Conservation (phyloP, 2,797 vertebrate genomes). For the Sandelia bainsii region DNA sequence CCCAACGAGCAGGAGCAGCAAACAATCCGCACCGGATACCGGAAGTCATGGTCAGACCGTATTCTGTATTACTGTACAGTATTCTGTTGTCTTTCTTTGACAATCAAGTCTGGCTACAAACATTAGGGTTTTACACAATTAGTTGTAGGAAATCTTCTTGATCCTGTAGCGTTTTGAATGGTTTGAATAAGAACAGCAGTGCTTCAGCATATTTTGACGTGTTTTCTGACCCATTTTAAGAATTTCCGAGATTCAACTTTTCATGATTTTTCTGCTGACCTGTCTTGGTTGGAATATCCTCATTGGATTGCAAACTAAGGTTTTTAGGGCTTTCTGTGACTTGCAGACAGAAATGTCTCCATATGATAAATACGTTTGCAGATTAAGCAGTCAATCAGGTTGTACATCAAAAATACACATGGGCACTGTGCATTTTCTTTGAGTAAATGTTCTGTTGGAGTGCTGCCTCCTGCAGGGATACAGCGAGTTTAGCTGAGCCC, state of each 20-base stretch:
- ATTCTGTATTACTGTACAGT: too few species aligned
- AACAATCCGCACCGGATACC: too few species aligned
- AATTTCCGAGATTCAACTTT: neutral
- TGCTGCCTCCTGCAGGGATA: slow-evolving; percentile 28
- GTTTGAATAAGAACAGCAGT: slow-evolving; percentile 15
- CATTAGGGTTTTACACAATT: neutral
- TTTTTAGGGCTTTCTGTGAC: neutral
- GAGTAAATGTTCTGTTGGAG: slow-evolving; percentile 26
- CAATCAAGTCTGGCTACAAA: neutral
- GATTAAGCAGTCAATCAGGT: neutral
- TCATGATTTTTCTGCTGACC: neutral
- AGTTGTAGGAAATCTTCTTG: slow-evolving; percentile 5
- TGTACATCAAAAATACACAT: neutral
- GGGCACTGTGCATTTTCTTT: slow-evolving; percentile 11
- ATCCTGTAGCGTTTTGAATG: slow-evolving; percentile 25
- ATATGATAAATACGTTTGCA: neutral
- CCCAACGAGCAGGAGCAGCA: too few species aligned
- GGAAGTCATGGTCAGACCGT: too few species aligned
- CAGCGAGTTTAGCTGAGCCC: slow-evolving; percentile 31
- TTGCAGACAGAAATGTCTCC: neutral
- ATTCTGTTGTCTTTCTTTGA: neutral
- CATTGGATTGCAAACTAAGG: neutral
- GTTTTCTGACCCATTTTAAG: neutral
- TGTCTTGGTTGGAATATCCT: neutral
- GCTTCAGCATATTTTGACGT: neutral